A percentile compares a stretch with the other conserved stretches of the same genome.
phyloP scores from a whole-genome alignment of 2,797 vertebrate species.

The Sparidentex hasta region DNA sequence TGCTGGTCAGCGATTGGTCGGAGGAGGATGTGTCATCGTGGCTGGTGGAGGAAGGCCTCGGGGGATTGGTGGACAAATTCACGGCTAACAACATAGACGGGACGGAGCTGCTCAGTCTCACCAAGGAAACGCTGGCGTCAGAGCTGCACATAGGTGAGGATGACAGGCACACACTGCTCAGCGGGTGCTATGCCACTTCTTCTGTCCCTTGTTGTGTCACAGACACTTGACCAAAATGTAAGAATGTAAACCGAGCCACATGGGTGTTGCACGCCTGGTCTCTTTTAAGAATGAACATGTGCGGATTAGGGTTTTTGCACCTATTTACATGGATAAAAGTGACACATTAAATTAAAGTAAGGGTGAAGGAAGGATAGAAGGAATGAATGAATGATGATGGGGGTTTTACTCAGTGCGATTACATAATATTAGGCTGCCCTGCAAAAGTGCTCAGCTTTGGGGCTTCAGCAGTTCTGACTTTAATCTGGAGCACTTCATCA shows the following conservation, averaged over 20 bases:
- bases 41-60: constrained; percentile 90
- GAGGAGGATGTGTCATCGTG: constrained; percentile 93
- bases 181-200: constrained; percentile 20
- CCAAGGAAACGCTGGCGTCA: constrained; percentile 90
- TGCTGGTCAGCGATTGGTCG: constrained; percentile 90
- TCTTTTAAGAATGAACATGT: constrained; percentile 20
- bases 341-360: constrained; percentile 51
- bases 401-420: constrained; percentile 58
- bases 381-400: background rate
- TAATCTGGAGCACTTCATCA: constrained; percentile 69
- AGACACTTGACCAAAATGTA: background rate
- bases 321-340: constrained; percentile 48
- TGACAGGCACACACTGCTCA: constrained; percentile 38
- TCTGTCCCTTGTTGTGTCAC: constrained; percentile 10
- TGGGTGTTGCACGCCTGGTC: constrained; percentile 22
- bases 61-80: constrained; percentile 88
- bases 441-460: constrained; percentile 57
- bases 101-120: constrained; percentile 91
- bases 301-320: constrained; percentile 43
- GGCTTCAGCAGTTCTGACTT: constrained; percentile 62
- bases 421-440: constrained; percentile 59
- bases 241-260: constrained; percentile 32
- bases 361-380: constrained; percentile 45
- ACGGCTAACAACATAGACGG: constrained; percentile 95
- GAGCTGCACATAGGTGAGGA: constrained; percentile 95